phyloP scores from a whole-genome alignment of 1,140 invertebrate species.

The Leptinotarsa undecemlineata region DNA sequence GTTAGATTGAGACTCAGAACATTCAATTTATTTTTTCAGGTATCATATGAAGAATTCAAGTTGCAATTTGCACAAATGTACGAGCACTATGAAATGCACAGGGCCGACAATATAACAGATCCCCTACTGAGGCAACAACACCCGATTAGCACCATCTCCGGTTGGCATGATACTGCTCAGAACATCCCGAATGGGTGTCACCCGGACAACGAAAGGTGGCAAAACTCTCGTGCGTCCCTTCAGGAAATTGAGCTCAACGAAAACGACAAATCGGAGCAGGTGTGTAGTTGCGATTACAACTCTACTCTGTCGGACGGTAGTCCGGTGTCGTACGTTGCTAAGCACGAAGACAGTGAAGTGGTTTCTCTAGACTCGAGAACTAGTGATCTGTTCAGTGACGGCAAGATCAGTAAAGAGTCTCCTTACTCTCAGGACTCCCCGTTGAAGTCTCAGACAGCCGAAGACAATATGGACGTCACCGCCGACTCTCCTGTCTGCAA shows the following conservation, averaged over 20 bases:
- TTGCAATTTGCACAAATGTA: constrained; percentile 96
- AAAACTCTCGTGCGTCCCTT: constrained; percentile 54
- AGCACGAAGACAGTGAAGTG: constrained; percentile 59
- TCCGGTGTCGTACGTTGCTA: constrained; percentile 58
- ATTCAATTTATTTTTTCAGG: constrained; percentile 54
- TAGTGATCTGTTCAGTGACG: constrained; percentile 60
- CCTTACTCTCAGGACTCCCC: constrained; percentile 50
- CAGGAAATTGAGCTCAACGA: constrained; percentile 57
- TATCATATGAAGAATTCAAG: constrained; percentile 96
- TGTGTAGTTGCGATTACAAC: constrained; percentile 63
- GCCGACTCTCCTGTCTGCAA: constrained; percentile 50
- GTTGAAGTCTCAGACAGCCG: constrained; percentile 45
- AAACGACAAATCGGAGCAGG: constrained; percentile 57
- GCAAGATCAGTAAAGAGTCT: constrained; percentile 57
- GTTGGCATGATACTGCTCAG: constrained; percentile 74
- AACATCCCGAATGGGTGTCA: constrained; percentile 56
- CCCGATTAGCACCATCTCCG: constrained; percentile 94
- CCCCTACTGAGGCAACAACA: constrained; percentile 87
- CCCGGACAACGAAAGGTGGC: constrained; percentile 55
- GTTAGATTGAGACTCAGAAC: too few relatives aligned
- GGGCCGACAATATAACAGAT: constrained; percentile 93
- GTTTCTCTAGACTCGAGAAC: constrained; percentile 60
- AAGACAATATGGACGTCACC: constrained; percentile 31
- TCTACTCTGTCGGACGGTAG: constrained; percentile 62
- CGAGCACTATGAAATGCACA: constrained; percentile 91